Percentiles rank a stretch among this genome's conserved stretches.
Conservation (phyloP, 64 coral and sea anemone species). For the Trachythela sp. region DNA sequence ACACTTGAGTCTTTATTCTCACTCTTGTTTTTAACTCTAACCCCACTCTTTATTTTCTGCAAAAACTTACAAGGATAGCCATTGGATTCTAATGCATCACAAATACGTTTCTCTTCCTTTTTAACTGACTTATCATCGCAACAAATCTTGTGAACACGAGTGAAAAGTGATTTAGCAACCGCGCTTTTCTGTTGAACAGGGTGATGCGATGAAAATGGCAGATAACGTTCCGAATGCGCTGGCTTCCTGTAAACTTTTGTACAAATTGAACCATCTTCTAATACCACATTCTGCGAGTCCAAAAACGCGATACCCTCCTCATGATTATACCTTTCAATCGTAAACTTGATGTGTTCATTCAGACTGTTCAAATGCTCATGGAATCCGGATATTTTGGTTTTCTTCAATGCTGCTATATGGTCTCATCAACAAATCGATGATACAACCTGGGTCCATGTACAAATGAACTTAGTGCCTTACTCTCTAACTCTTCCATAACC, state of each 20-base stretch:
- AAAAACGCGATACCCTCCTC: conserved; percentile 15
- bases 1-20: too few relatives aligned
- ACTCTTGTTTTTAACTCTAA: neutral
- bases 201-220: neutral
- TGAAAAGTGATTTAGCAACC: neutral
- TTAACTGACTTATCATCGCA: neutral
- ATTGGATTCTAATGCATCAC: neutral
- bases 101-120: neutral
- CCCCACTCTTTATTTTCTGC: neutral
- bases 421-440: neutral
- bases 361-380: neutral
- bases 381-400: neutral
- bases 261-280: neutral
- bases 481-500: neutral
- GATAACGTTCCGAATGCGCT: conserved; percentile 17
- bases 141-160: neutral
- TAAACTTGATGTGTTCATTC: neutral
- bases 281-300: neutral
- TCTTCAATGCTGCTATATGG: neutral
- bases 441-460: neutral
- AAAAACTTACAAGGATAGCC: neutral
- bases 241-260: neutral
- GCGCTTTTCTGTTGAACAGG: neutral
- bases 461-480: neutral
- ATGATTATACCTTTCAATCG: neutral